Base-by-base conservation (phyloP, 2,888 invertebrate genomes). In the Monochamus alternatus region DNA sequence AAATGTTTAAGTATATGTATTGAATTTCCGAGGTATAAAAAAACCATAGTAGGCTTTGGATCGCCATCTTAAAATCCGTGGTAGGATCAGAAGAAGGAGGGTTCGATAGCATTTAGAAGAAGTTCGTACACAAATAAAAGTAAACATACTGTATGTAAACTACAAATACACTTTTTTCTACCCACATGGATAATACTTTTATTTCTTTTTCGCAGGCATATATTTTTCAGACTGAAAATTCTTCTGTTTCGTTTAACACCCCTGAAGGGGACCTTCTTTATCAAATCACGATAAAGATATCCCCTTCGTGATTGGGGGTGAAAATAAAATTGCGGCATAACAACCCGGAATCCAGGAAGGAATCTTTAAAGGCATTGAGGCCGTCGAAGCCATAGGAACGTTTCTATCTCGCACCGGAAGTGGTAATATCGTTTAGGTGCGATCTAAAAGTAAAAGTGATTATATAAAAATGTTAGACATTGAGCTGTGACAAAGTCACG, bases 381-480 rank as follows among this genome's bases (percentile, higher is more conserved):
- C 38, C 32, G 52, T n/a, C 52, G 43, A 65, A 44, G 10, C 14
- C 9, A 58, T 32, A 38, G 67, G 60, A 69, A 69, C 38, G 31
- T 44, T 12, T 59, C 69, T 69, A 69, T 69, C 32, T 47, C 9
- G 30, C 69, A n/a, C 69, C 10, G 69, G 69, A 69, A 69, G 60
- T 60, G 47, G 43, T 22, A 43, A 43, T 60, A 51, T 22, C 58
- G 55, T 69, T 59, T 69, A 69, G 60, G 44, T 43, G 55, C 67
- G 52, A 75, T 71, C 73, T 71, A 67, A 65, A 72, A 73, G 74
- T 76, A 77, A 72, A 76, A 74, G 74, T 64, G 72, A 77, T 77
- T 77, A 77, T 67, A 43, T 51, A 64, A 62, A 68, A 77, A 74
- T 77, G 76, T 71, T 68, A 31, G 65, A 69, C 68, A 72, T 60